phyloP scores from a whole-genome alignment of 2,888 invertebrate species.

The Lomographa bimaculata region DNA sequence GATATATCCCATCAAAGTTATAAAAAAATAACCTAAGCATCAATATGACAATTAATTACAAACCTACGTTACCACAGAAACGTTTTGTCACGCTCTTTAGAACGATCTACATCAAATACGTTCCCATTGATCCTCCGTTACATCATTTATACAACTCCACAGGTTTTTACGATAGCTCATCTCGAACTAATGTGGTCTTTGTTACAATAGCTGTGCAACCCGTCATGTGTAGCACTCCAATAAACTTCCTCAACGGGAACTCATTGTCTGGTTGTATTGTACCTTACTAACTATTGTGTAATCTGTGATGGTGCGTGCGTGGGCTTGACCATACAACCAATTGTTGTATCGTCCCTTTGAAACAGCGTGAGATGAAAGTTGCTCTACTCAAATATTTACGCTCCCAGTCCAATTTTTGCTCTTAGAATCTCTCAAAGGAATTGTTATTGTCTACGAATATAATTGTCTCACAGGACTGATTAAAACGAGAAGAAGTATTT shows the following conservation, averaged over 20 bases:
- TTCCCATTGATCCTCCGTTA: conserved; percentile 22
- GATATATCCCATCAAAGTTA: no score
- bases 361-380: conserved; percentile 39
- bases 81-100: conserved; percentile 11
- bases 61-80: no score
- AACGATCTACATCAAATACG: conserved; percentile 18
- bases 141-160: conserved; percentile 38
- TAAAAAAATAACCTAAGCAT: no score
- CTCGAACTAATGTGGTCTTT: conserved; percentile 53
- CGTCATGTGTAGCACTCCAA: conserved; percentile 47
- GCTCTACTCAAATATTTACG: conserved; percentile 35
- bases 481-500: conserved; percentile 2
- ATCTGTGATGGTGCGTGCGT: conserved; percentile 43
- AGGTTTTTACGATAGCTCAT: conserved; percentile 45
- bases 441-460: conserved; percentile 9
- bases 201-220: conserved; percentile 42
- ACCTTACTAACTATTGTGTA: conserved; percentile 25
- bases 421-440: conserved; percentile 19
- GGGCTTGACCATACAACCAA: conserved; percentile 52
- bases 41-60: no score
- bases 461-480: conserved; percentile 9
- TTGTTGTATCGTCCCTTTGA: conserved; percentile 39
- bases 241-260: conserved; percentile 48
- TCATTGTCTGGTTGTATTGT: conserved; percentile 47
- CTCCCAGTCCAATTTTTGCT: conserved; percentile 27